Base-by-base conservation (phyloP, 2,797 vertebrate genomes). In the Coregonus sp. region DNA sequence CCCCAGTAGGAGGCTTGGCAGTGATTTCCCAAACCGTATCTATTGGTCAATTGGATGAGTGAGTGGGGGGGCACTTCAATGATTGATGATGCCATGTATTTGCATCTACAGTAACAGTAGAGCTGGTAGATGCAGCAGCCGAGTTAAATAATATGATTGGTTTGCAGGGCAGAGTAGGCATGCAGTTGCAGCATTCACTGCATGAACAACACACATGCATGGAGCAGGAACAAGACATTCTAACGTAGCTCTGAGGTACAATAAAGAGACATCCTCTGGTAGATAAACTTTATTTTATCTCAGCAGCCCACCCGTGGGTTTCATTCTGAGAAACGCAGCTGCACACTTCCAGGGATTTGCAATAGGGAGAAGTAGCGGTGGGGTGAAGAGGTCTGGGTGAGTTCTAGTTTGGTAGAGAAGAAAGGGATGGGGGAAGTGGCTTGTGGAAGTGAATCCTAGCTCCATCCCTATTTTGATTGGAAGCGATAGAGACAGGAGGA, bases 151-250 rank as follows among this genome's bases (percentile, higher is more conserved):
- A 14, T 47, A 31, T 72, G 14, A 16, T 5, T 63, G 33, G 35
- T n/a, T 14, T 63, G n/a, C 9, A 73, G 59, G 29, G 16, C 59
- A 72, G 50, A 59, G 78, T 47, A 67, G 59, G 69, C 74, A 80
- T 80, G 78, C 73, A 75, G 40, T 14, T 47, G 73, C 74, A 67
- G 65, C 20, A 73, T 73, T 59, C 16, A n/a, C 9, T 59, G 54
- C 31, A 4, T 51, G 61, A 59, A 15, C 40, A 50, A 14, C 61
- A 65, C 25, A 35, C 72, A 73, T 40, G 31, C 72, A 66, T 31
- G 40, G 25, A 18, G 59, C 14, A 40, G 56, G 40, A n/a, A 12
- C 11, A 47, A 31, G 59, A 67, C 37, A 74, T 25, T 54, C 73
- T 65, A 14, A n/a, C 40, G 56, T 7, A 40, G 16, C 56, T 29